Evolutionary conservation across 2,113 vertebrate species (phyloP).

Genomic region (Malaclemys terrapin): DNA sequence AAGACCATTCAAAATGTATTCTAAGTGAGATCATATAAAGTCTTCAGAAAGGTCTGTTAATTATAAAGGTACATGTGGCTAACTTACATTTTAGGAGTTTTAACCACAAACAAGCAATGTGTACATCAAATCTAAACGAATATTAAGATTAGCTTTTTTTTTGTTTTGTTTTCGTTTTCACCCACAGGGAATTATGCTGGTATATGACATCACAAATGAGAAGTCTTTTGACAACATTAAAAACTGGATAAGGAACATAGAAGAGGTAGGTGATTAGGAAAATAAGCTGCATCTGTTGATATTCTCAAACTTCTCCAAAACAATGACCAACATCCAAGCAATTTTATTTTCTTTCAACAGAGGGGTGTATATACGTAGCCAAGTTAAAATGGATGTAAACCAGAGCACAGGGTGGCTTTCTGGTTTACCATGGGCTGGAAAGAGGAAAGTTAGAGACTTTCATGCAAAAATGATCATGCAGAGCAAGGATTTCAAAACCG

Average conservation of each 20-base stretch:
- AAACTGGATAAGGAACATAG: constrained; percentile 99
- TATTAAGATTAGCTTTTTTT: constrained; percentile 26
- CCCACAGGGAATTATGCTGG: constrained; percentile 95
- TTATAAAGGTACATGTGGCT: neutral
- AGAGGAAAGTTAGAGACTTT: neutral
- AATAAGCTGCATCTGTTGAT: accelerated
- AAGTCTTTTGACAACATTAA: constrained; percentile 99
- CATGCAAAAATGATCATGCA: neutral
- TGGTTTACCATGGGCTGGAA: neutral
- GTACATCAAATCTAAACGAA: neutral
- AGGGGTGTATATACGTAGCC: neutral
- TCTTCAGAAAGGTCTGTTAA: neutral
- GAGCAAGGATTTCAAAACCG: neutral
- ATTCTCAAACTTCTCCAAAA: neutral
- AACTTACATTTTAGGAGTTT: neutral
- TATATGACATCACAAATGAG: constrained; percentile 98
- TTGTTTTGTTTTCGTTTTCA: constrained; percentile 25
- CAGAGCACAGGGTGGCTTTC: neutral
- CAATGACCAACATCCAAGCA: neutral
- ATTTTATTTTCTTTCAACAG: neutral
- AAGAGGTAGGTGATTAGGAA: constrained; percentile 86
- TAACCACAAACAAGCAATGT: neutral
- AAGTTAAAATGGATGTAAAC: neutral
- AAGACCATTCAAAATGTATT: neutral
- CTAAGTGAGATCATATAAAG: neutral